Conservation (phyloP, 2,113 vertebrate species). For the Callorhinus ursinus region DNA sequence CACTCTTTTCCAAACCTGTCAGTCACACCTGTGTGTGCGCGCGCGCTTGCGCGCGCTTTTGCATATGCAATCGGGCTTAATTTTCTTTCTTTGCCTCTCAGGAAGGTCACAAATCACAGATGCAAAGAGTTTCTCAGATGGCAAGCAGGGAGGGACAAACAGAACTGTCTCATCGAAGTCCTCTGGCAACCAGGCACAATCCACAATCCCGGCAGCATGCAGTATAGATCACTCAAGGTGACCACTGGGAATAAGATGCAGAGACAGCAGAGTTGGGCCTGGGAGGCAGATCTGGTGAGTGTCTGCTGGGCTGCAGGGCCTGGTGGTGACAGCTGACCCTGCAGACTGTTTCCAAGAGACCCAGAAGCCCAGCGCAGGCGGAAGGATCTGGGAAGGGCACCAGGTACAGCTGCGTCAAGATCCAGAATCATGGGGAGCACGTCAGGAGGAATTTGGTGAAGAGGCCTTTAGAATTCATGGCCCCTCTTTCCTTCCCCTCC, state of each 20-base stretch:
- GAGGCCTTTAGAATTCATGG: conserved; percentile 32
- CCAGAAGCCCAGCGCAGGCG: not conserved
- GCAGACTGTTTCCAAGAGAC: not conserved
- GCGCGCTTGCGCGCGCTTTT: too few relatives aligned
- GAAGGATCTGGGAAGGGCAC: conserved; percentile 61
- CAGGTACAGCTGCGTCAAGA: conserved; percentile 58
- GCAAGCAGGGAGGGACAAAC: not conserved
- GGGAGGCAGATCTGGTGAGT: not conserved
- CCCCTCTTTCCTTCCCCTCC: conserved; percentile 48
- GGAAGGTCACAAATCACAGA: conserved; percentile 46
- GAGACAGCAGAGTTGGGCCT: not conserved
- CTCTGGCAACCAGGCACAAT: not conserved
- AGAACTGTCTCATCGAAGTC: conserved; percentile 43
- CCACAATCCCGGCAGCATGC: not conserved
- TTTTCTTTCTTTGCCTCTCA: conserved; percentile 58
- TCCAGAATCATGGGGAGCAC: conserved; percentile 32
- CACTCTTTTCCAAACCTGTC: not conserved
- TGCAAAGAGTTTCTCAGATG: not conserved
- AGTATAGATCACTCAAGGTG: not conserved
- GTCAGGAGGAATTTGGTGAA: conserved; percentile 68
- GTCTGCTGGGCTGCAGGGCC: not conserved
- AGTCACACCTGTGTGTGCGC: conserved; percentile 30
- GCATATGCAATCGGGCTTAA: not conserved
- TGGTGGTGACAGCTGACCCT: not conserved
- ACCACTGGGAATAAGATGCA: not conserved